Percentiles rank a stretch among this genome's conserved stretches.
Evolutionary conservation across 2,113 vertebrate genomes (phyloP).

Genomic region (Ophiodon elongatus): DNA sequence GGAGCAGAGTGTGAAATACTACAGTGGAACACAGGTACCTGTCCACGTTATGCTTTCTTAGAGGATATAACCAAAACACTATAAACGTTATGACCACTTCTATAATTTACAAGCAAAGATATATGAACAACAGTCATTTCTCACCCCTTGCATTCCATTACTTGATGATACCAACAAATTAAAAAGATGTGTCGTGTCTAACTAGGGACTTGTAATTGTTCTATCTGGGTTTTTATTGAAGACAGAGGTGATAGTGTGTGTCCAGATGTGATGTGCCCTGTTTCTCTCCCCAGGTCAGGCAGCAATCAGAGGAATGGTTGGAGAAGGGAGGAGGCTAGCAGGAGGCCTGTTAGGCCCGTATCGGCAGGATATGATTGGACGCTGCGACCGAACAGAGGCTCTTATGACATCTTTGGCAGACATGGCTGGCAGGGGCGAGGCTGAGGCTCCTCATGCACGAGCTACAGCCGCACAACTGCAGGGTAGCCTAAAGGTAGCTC

Average conservation of each 20-base stretch:
- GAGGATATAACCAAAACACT: not conserved
- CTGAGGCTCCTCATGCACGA: constrained; percentile 92
- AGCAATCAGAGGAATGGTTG: constrained; percentile 95
- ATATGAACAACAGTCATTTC: too few relatives aligned
- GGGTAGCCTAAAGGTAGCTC: constrained; percentile 92
- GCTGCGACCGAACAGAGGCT: constrained; percentile 93
- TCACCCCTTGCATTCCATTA: not conserved
- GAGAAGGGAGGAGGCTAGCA: constrained; percentile 93
- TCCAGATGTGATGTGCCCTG: not conserved
- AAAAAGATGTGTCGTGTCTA: not conserved
- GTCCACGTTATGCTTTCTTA: constrained; percentile 7
- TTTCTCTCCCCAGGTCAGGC: constrained; percentile 89
- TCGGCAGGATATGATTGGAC: constrained; percentile 93
- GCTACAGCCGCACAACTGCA: constrained; percentile 92
- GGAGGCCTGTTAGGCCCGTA: constrained; percentile 94
- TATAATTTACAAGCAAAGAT: not conserved
- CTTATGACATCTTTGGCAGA: constrained; percentile 92
- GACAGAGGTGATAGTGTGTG: not conserved
- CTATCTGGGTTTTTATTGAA: not conserved
- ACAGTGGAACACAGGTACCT: constrained; percentile 78
- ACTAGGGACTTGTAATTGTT: constrained; percentile 21
- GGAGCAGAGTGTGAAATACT: constrained; percentile 79
- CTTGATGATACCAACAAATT: not conserved
- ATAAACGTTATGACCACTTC: not conserved
- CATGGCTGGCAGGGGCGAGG: constrained; percentile 92